Percentiles rank a stretch among this genome's conserved stretches.
These are phyloP conservation scores for Menidia beryllina DNA, from an alignment of 2,113 vertebrate genomes.

Conservation along the genomic window DNA sequence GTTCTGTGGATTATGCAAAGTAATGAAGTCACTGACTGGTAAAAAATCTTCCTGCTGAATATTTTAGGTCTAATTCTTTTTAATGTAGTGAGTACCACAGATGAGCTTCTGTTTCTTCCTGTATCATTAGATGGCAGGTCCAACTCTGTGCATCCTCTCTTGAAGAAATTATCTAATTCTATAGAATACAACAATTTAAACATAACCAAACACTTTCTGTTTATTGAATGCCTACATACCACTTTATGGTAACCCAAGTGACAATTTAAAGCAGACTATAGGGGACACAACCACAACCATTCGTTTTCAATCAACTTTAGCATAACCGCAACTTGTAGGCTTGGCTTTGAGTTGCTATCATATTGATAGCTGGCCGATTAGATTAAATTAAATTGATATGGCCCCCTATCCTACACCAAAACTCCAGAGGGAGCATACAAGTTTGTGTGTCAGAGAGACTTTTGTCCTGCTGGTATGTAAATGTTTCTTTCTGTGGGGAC, in stretches of 20 bases:
- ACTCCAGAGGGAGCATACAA: conserved; percentile 15
- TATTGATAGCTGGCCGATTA: conserved; percentile 58
- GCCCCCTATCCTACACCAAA: conserved; percentile 30
- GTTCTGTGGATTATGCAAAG: conserved; percentile 9
- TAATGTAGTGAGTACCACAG: background rate
- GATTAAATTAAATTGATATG: conserved; percentile 34
- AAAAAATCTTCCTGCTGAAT: conserved; percentile 15
- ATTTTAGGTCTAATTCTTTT: background rate
- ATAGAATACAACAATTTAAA: background rate
- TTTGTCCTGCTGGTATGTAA: conserved; percentile 1
- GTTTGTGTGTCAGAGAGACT: conserved; percentile 44
- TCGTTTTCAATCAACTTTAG: conserved; percentile 1
- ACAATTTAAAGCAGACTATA: too few species aligned
- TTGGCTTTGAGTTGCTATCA: conserved; percentile 15
- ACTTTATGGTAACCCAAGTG: too few species aligned
- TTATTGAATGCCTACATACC: background rate
- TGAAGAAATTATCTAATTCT: background rate
- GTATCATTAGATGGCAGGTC: background rate
- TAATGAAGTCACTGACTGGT: conserved; percentile 34
- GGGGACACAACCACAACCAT: too few species aligned
- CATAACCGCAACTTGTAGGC: background rate
- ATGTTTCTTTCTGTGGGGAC: too few species aligned
- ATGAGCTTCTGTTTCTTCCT: background rate
- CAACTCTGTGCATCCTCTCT: background rate
- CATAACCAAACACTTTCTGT: background rate